Evolutionary conservation across 2,888 invertebrate genomes (phyloP).

Genomic region (Clostera curtula): DNA sequence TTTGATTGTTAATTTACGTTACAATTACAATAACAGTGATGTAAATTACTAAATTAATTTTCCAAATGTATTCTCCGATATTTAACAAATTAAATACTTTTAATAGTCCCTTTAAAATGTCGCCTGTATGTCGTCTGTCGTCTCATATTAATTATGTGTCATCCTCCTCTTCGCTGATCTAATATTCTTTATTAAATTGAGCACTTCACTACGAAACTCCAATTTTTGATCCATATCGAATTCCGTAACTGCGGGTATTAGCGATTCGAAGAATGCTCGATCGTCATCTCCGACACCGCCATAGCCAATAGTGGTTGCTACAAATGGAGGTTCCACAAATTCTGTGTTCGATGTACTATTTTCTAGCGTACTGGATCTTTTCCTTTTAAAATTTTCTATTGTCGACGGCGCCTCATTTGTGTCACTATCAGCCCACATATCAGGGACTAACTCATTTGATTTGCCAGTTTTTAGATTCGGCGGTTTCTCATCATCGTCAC

Average conservation of each 20-base stretch:
- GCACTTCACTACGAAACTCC: slow-evolving; percentile 48
- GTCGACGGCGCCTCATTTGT: slow-evolving; percentile 28
- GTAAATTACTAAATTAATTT: too few relatives aligned
- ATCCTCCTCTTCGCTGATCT: slow-evolving; percentile 24
- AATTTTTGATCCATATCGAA: slow-evolving; percentile 55
- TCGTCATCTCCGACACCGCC: slow-evolving; percentile 43
- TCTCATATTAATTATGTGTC: slow-evolving; percentile 25
- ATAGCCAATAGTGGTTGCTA: slow-evolving; percentile 27
- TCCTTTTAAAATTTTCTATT: slow-evolving; percentile 34
- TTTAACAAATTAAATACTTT: too few relatives aligned
- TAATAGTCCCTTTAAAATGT: too few relatives aligned
- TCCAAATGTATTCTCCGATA: too few relatives aligned
- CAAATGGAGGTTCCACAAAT: slow-evolving; percentile 38
- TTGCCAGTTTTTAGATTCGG: too few relatives aligned
- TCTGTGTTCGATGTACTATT: slow-evolving; percentile 37
- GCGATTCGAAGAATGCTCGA: slow-evolving; percentile 52
- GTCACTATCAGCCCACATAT: slow-evolving; percentile 29
- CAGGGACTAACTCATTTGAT: slow-evolving; percentile 22
- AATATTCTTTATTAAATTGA: slow-evolving; percentile 43
- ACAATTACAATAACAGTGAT: too few relatives aligned
- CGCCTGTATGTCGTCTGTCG: slow-evolving; percentile 18
- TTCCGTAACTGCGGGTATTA: slow-evolving; percentile 48
- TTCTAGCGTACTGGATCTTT: slow-evolving; percentile 20
- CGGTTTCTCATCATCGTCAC: slow-evolving; percentile 34
- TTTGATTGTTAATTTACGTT: too few relatives aligned